Evolutionary conservation across 2,888 invertebrate genomes (phyloP).

Genomic region (Rhagonycha fulva): DNA sequence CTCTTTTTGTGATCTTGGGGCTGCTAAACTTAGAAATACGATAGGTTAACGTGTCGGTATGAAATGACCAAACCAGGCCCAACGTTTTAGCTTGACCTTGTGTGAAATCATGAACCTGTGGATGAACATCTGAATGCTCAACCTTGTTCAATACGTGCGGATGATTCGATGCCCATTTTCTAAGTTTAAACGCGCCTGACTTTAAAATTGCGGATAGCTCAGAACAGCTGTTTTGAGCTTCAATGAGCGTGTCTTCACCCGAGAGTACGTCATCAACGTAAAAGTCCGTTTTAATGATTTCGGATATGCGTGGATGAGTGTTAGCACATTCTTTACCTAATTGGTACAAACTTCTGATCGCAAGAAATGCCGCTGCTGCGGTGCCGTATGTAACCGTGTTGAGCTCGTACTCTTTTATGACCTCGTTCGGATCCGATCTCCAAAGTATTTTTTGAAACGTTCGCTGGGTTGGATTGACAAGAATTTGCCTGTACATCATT

Average conservation of each 20-base stretch:
- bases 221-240: not conserved
- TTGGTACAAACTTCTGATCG: not conserved
- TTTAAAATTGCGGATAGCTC: not conserved
- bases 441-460: not conserved
- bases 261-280: constrained; percentile 21
- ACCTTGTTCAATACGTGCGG: not conserved
- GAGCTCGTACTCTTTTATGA: not conserved
- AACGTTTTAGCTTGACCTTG: constrained; percentile 11
- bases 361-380: not conserved
- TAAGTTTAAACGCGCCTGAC: constrained; percentile 7
- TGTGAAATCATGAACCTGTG: too few species aligned
- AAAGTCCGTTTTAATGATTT: constrained; percentile 6
- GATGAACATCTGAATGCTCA: too few species aligned
- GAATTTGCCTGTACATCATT: not conserved
- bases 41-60: constrained; percentile 6
- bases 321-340: not conserved
- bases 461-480: not conserved
- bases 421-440: not conserved
- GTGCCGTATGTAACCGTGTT: constrained; percentile 10
- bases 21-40: too few species aligned
- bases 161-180: constrained; percentile 14
- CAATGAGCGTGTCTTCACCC: constrained; percentile 1
- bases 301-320: not conserved
- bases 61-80: constrained; percentile 12
- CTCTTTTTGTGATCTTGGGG: constrained; percentile 10